Conservation (phyloP, 30 jellyfish, hydroid and myxozoan genomes). For the Turritopsis dohrnii region DNA sequence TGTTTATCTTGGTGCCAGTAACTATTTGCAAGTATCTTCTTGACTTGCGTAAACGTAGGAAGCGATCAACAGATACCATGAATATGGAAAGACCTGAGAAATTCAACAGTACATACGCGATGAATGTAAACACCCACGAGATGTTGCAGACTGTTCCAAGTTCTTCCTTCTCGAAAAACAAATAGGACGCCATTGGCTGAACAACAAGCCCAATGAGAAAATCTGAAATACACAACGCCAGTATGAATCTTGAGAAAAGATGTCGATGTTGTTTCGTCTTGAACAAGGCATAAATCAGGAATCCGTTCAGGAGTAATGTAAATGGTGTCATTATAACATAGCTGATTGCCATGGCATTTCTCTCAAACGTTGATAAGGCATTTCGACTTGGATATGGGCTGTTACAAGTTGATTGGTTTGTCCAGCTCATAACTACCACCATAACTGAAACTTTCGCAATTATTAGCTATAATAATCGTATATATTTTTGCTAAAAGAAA, state of each 20-base stretch:
- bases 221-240: slow-evolving; percentile 16
- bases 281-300: slow-evolving; percentile 23
- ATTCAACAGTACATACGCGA: slow-evolving; percentile 12
- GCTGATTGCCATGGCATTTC: not conserved
- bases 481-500: not conserved
- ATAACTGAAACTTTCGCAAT: not conserved
- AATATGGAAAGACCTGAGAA: slow-evolving; percentile 18
- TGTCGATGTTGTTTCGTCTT: slow-evolving; percentile 18
- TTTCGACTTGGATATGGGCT: slow-evolving; percentile 25
- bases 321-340: slow-evolving; percentile 8
- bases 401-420: not conserved
- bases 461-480: too few relatives aligned
- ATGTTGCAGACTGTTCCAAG: not conserved
- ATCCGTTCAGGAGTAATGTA: slow-evolving; percentile 6
- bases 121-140: slow-evolving; percentile 11
- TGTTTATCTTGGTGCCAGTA: not conserved
- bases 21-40: not conserved
- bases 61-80: slow-evolving; percentile 17
- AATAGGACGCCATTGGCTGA: slow-evolving; percentile 7
- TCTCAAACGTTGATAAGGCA: not conserved
- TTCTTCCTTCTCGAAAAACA: not conserved
- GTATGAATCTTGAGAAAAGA: slow-evolving; percentile 8
- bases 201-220: slow-evolving; percentile 14
- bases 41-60: slow-evolving; percentile 4
- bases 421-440: not conserved